These are phyloP conservation scores for Anomalospiza imberbis DNA, from an alignment of 2,797 vertebrate genomes.

Conservation along the genomic window DNA sequence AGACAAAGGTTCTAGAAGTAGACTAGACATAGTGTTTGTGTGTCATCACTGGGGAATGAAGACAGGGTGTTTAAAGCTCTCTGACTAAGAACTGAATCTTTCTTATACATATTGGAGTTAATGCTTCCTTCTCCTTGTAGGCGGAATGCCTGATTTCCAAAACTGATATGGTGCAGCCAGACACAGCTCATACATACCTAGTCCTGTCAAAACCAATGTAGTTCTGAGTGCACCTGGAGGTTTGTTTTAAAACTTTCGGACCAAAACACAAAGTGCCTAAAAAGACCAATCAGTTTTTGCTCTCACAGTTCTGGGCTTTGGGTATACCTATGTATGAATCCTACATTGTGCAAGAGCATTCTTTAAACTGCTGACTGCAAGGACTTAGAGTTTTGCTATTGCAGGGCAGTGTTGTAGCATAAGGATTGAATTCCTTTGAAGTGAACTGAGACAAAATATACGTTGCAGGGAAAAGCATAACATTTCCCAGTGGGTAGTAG, in stretches of 20 bases:
- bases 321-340: not conserved
- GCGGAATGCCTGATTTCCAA: not conserved
- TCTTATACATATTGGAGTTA: not conserved
- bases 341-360: not conserved
- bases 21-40: not conserved
- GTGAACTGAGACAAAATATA: not conserved
- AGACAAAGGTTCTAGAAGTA: not conserved
- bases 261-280: not conserved
- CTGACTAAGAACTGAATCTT: not conserved
- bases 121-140: not conserved
- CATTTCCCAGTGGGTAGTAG: too few relatives aligned
- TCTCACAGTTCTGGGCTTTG: not conserved
- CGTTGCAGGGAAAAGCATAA: accelerated
- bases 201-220: not conserved
- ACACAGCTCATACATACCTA: not conserved
- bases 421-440: not conserved
- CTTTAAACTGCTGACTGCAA: not conserved
- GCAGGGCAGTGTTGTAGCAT: not conserved
- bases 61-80: not conserved
- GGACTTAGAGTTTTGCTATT: not conserved
- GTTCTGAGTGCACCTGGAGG: not conserved
- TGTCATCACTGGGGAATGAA: not conserved
- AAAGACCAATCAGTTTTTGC: not conserved
- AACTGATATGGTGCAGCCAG: not conserved
- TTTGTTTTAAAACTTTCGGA: not conserved